phyloP scores from a whole-genome alignment of 1,140 invertebrate genomes.

The Rhyzopertha dominica region DNA sequence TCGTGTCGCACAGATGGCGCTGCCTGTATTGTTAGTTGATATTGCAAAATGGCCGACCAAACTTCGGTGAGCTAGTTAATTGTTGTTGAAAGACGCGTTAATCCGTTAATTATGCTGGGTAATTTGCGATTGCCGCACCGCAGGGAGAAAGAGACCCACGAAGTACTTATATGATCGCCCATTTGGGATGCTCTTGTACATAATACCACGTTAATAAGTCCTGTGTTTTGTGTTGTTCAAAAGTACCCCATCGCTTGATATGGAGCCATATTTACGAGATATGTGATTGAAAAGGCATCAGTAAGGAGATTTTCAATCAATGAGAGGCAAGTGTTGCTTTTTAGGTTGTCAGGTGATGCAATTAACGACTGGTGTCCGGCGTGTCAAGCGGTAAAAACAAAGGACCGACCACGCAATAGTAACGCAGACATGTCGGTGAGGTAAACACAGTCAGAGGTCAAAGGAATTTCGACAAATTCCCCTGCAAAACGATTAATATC shows the following conservation, averaged over 20 bases:
- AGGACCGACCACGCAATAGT: neutral
- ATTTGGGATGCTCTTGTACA: conserved; percentile 6
- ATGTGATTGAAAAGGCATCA: conserved; percentile 23
- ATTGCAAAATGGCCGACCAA: conserved; percentile 38
- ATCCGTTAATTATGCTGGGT: conserved; percentile 18
- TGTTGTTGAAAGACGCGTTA: conserved; percentile 25
- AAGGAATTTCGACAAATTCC: neutral
- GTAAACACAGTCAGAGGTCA: neutral
- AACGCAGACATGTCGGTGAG: neutral
- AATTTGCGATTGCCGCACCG: conserved; percentile 10
- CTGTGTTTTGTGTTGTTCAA: conserved; percentile 23
- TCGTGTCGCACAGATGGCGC: too few relatives aligned
- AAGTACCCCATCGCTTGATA: conserved; percentile 23
- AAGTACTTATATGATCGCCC: conserved; percentile 8
- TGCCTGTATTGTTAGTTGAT: conserved; percentile 34
- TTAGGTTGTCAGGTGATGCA: conserved; percentile 1
- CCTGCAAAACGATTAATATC: conserved; percentile 5
- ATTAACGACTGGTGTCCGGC: neutral
- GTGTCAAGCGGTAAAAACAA: conserved; percentile 2
- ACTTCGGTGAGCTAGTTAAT: conserved; percentile 33
- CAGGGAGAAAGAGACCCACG: conserved; percentile 5
- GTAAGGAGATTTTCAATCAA: conserved; percentile 22
- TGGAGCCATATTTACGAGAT: conserved; percentile 43
- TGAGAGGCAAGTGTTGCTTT: conserved; percentile 33
- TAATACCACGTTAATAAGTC: conserved; percentile 4